phyloP scores from a whole-genome alignment of 2,797 vertebrate species.

The Anas georgica region DNA sequence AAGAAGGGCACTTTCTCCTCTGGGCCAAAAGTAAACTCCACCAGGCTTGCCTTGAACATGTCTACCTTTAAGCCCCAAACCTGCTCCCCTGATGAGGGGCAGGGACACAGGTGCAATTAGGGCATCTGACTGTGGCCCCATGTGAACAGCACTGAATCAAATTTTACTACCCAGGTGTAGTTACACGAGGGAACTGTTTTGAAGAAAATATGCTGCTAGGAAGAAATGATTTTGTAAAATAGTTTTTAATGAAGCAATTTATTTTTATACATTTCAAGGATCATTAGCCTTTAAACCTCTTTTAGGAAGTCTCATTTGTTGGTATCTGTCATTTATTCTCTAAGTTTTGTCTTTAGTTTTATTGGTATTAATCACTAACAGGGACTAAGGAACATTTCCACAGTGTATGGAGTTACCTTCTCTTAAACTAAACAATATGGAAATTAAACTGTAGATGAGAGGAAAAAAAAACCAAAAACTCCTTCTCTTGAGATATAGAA shows the following conservation, averaged over 20 bases:
- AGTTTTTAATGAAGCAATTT: slow-evolving; percentile 73
- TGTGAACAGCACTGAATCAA: slow-evolving; percentile 6
- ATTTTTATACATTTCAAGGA: slow-evolving; percentile 66
- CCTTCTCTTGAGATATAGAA: slow-evolving; percentile 36
- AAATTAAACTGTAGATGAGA: slow-evolving; percentile 30
- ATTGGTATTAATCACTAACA: slow-evolving; percentile 54
- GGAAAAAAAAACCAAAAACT: not conserved
- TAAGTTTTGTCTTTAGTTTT: slow-evolving; percentile 30
- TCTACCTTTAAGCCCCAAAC: not conserved
- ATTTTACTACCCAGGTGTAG: slow-evolving; percentile 65
- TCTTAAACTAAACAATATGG: slow-evolving; percentile 50
- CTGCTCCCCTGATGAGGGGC: not conserved
- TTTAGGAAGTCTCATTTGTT: slow-evolving; percentile 58
- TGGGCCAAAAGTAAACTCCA: not conserved
- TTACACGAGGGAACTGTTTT: slow-evolving; percentile 31
- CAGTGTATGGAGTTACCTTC: slow-evolving; percentile 55
- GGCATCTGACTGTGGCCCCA: not conserved
- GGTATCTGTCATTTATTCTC: slow-evolving; percentile 52
- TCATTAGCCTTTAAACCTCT: slow-evolving; percentile 57
- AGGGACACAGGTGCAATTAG: not conserved
- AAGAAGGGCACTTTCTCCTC: not conserved
- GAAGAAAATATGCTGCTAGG: slow-evolving; percentile 46
- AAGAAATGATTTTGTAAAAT: slow-evolving; percentile 62
- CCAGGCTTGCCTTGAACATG: not conserved
- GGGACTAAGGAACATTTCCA: slow-evolving; percentile 48